Base-by-base conservation (phyloP, 2,888 invertebrate genomes). In the Pachycephus smyrnensis region DNA sequence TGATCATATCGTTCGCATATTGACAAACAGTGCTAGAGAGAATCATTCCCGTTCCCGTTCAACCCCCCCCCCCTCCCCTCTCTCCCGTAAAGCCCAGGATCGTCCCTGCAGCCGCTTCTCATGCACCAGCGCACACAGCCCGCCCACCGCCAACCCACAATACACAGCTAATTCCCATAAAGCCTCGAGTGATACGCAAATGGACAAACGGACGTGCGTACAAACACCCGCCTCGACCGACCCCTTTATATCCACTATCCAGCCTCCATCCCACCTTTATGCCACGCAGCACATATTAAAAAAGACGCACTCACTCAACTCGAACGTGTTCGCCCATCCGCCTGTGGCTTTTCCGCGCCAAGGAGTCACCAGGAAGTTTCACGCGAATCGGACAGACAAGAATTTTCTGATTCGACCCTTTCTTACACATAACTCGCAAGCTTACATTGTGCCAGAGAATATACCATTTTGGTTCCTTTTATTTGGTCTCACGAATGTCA, bases 81-180 rank as follows among this genome's bases (percentile, higher is more conserved):
- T 74, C 74, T 76, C 68, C 2, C 75, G 40, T n/a, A 71, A 30
- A 30, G 32, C 71, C 71, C 71, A 71, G 31, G 31, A 71, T 32
- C 71, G 40, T 32, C 30, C 71, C 79, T 77, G 73, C 79, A 78
- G 79, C 79, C 79, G 87, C 81, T 87, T 87, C 89, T 87, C 87
- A 78, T 84, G 88, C 88, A 86, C 84, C 84, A 85, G 87, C 87
- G 87, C 86, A 78, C 79, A 83, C 85, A 85, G 84, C 86, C 89
- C 88, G 88, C 88, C 89, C 89, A 89, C 87, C 84, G 85, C 87
- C 88, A 87, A 86, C 89, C 90, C 89, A 90, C 90, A 90, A 91
- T 91, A 85, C 89, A 86, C 89, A 88, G 89, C 89, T 90, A 90
- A 91, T 90, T 91, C 89, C 90, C 87, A 91, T 90, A 90, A 91